Base-by-base conservation (phyloP, 2,113 vertebrate genomes). In the Gallinago undulata region DNA sequence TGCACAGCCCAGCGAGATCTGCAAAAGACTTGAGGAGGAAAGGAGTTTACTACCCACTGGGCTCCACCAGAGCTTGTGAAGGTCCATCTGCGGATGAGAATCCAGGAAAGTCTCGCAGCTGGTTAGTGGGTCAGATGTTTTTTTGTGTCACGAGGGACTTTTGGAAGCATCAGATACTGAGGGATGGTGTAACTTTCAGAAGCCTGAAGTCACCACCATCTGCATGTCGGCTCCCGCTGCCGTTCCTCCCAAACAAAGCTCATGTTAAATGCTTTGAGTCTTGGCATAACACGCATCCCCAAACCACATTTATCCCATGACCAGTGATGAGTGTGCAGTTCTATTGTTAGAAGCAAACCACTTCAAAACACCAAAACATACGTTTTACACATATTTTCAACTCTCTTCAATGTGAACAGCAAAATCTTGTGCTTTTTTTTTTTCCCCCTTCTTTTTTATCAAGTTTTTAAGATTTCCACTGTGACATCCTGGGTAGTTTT, bases 251-350 rank as follows among this genome's bases (percentile, higher is more conserved):
- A 86, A 93, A 75, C 28, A 94, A 95, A 95, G 55, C 41, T 82
- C 73, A 10, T 41, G 69, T 53, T 81, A 81, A 95, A 91, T 62
- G 35, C 50, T 91, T 73, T 84, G 57, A 55, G 50, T 84, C 87
- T 90, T 91, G 77, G 94, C 92, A 82, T 62, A 69, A 45, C 76
- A 60, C 39, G 82, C 43, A 84, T 85, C n/a, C 53, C 31, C 50
- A 96, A 95, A 97, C 89, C 93, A 89, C 94, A 85, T 51, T 89
- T 79, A 94, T 87, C 77, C 87, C 81, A 70, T 89, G 91, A 92
- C 86, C 74, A 85, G 73, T 91, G 95, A 95, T 96, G 96, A 96
- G 57, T 87, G 12, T 92, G 84, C 92, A 89, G 55, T 95, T 96
- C 91, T 94, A 87, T 91, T 94, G 77, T 97, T 94, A 92, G 91